Evolutionary conservation across 2,888 invertebrate species (phyloP), one percentile per base, ranked within the genome.

Genomic region (Apotomis capreana): DNA sequence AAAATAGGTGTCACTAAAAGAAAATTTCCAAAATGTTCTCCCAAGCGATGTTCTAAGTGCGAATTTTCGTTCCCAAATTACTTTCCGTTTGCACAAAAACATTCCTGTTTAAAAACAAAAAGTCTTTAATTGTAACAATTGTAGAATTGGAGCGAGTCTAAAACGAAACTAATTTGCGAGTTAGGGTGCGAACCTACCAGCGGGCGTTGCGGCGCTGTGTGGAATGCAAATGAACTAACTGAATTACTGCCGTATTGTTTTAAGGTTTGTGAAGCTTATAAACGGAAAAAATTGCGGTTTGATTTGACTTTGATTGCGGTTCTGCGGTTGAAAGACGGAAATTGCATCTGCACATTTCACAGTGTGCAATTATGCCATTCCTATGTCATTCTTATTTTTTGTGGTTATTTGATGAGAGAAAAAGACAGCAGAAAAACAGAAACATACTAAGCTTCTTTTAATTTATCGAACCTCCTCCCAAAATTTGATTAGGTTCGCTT

Each of bases 211-310:
- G 36, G 40, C 36, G 26, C 52, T 37, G 72, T 13, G 52, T 52
- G 58, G 72, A 72, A 72, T 72, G 72, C 72, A 68, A 68, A 72
- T 72, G 72, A 68, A 63, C 68, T 15, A 68, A 72, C 68, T 63
- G 72, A 72, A 72, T 63, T 68, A 72, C 72, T 15, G 63, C 37
- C 63, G 68, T 68, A 72, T 72, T 72, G 72, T 72, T 68, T 63
- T 63, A 68, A 58, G 59, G 54, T 72, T 70, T 68, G 63, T 51
- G 44, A 49, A 62, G 52, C 62, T 68, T 46, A 67, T 55, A 63
- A 68, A 72, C 54, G 46, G 51, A 63, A 58, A 46, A 57, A 40
- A 55, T 51, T 68, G 68, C 40, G 26, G 12, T 46, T 58, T n/a
- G 10, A 36, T 72, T 62, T 49, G 8, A 36, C 62, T 51, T 54